These are phyloP conservation scores for Hormiphora californensis DNA, from an alignment of 37 sponge, comb jelly and placozoan genomes.

Conservation along the genomic window DNA sequence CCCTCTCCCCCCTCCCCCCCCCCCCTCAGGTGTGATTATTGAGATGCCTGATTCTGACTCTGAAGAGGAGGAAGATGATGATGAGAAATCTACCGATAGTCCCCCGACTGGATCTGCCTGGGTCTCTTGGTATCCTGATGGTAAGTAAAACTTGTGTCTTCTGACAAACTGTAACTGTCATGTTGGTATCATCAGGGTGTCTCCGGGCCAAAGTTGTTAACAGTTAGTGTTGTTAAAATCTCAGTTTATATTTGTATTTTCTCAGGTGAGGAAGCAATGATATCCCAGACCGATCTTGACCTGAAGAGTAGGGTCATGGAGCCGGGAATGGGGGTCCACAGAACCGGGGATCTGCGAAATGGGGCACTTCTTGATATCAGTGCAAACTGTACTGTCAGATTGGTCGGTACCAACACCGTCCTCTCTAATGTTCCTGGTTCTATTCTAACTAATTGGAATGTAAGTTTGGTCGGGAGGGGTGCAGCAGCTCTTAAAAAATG, in stretches of 20 bases:
- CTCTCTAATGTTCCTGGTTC: conserved; percentile 41
- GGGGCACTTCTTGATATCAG: conserved; percentile 10
- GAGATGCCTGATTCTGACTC: conserved; percentile 52
- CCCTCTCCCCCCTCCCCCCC: too few relatives aligned
- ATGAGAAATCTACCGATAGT: too few relatives aligned
- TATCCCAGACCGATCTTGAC: conserved; percentile 22
- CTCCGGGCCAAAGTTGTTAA: too few relatives aligned
- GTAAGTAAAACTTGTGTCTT: not conserved
- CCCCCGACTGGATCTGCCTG: conserved; percentile 15
- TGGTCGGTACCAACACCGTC: conserved; percentile 6
- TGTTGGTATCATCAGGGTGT: too few relatives aligned
- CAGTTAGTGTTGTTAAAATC: not conserved
- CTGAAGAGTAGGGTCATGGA: conserved; percentile 12
- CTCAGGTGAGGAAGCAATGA: conserved; percentile 41
- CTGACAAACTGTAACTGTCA: too few relatives aligned
- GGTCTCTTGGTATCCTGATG: conserved; percentile 50
- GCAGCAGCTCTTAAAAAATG: not conserved
- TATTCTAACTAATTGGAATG: conserved; percentile 44
- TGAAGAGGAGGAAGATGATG: conserved; percentile 26
- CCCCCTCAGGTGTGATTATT: conserved; percentile 51
- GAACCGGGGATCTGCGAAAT: not conserved
- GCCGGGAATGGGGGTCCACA: conserved; percentile 30
- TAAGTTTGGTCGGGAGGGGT: not conserved
- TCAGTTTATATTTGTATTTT: not conserved
- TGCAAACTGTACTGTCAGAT: conserved; percentile 38